phyloP scores from a whole-genome alignment of 2,797 vertebrate species.

The Sarcophilus harrisii region DNA sequence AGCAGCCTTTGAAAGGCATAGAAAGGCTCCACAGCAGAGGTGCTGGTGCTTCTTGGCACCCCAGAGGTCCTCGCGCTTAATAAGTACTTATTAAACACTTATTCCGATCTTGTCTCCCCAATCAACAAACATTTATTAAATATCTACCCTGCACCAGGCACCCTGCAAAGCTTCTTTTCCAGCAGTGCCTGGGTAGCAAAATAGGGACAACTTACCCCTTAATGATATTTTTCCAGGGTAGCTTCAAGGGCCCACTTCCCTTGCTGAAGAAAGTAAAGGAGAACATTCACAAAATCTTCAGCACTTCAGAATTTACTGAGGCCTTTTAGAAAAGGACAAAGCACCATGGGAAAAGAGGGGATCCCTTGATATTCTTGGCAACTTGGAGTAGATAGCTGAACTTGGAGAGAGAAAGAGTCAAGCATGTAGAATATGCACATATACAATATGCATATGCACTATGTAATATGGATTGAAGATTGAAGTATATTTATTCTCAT shows the following conservation, averaged over 20 bases:
- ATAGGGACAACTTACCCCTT: background rate
- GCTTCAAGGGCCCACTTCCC: background rate
- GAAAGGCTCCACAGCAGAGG: too few species aligned
- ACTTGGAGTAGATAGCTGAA: background rate
- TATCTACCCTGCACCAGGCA: background rate
- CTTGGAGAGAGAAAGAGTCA: background rate
- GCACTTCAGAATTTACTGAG: background rate
- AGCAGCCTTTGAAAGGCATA: background rate
- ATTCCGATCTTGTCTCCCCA: background rate
- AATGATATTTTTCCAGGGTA: background rate
- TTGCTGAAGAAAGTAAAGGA: background rate
- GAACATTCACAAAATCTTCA: background rate
- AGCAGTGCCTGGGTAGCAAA: background rate
- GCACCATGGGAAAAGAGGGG: background rate
- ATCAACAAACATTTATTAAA: background rate
- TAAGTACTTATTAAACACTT: background rate
- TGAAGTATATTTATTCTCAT: too few species aligned
- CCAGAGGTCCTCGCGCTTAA: background rate
- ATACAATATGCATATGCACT: too few species aligned
- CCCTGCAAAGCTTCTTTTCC: background rate
- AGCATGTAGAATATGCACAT: background rate
- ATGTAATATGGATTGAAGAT: too few species aligned
- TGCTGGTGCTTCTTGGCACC: background rate
- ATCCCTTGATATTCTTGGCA: background rate
- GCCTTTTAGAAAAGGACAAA: background rate